These are phyloP conservation scores for Cyrtodaria siliqua DNA, from an alignment of 2,888 invertebrate species.

Conservation along the genomic window DNA sequence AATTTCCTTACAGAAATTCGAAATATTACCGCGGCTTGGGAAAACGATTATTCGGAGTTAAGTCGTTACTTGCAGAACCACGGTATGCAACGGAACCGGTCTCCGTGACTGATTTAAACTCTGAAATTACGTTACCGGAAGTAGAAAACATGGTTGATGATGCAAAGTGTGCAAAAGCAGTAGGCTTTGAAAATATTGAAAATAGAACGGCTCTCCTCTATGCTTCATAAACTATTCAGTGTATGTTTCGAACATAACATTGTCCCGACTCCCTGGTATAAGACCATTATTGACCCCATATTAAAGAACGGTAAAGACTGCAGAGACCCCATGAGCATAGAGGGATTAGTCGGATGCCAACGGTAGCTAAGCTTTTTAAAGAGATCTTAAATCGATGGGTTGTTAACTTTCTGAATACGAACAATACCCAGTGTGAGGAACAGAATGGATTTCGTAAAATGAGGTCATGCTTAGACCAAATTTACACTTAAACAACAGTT, in stretches of 20 bases:
- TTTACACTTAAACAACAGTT: conserved; percentile 6
- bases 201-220: background rate
- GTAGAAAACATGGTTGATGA: background rate
- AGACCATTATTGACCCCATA: conserved; percentile 12
- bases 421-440: background rate
- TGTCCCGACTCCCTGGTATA: conserved; percentile 5
- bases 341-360: background rate
- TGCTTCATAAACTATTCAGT: conserved; percentile 4
- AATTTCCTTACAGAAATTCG: no score
- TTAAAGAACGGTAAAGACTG: conserved; percentile 1
- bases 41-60: no score
- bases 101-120: background rate
- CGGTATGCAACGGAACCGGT: no score
- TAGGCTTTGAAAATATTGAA: conserved; percentile 4
- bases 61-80: no score
- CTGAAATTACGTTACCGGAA: conserved; percentile 1
- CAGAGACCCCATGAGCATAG: conserved; percentile 5
- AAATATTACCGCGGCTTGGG: no score
- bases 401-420: background rate
- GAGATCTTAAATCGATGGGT: conserved; percentile 4
- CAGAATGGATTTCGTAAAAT: conserved; percentile 17
- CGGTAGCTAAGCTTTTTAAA: background rate
- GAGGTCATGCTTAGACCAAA: conserved; percentile 12
- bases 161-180: conserved; percentile 4
- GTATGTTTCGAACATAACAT: background rate